Base-by-base conservation (phyloP, 2,797 vertebrate genomes). In the Trachops cirrhosus region DNA sequence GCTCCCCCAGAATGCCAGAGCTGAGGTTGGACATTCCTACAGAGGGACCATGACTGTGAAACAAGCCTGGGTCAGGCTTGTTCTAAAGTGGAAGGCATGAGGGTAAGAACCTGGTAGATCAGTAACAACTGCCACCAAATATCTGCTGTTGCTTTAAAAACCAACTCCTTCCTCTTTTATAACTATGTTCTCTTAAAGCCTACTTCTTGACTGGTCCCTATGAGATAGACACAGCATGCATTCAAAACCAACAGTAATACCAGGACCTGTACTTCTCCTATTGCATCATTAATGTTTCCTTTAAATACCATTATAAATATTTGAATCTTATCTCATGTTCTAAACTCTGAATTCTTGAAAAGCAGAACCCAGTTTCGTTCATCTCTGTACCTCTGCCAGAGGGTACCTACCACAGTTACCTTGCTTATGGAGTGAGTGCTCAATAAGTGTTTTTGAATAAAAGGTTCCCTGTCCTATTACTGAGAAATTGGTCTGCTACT, bases 101-200 rank as follows among this genome's bases (percentile, higher is more conserved):
- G 32, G 48, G 59, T 3, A 21, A 92, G 18, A 29, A 62, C 11
- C 73, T 29, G 24, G 85, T 15, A 48, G 39, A 29, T 50, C 1
- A 6, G n/a, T 29, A 68, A 22, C 39, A 78, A 54, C 1, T 22
- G 68, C 32, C 37, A 50, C 29, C 62, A 79, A 86, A 71, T 85
- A 79, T 9, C 88, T 57, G 74, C 37, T 74, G 93, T 67, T 84
- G 34, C 64, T 87, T 85, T 90, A 94, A 96, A 74, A 93, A 77
- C 48, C 77, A 89, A 26, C 26, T 79, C 15, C 32, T 16, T 46
- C 19, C 19, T 22, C 9, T 88, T 94, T 83, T 48, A 18, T 18
- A 84, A 34, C 18, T 37, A 34, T 46, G 5, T 54, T 86, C 86
- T 93, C 39, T 88, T 21, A 39, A 93, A 78, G 46, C 64, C 37